These are phyloP conservation scores for Heliocidaris erythrogramma DNA, from an alignment of 35 echinoderm and acorn worm species.

Conservation along the genomic window DNA sequence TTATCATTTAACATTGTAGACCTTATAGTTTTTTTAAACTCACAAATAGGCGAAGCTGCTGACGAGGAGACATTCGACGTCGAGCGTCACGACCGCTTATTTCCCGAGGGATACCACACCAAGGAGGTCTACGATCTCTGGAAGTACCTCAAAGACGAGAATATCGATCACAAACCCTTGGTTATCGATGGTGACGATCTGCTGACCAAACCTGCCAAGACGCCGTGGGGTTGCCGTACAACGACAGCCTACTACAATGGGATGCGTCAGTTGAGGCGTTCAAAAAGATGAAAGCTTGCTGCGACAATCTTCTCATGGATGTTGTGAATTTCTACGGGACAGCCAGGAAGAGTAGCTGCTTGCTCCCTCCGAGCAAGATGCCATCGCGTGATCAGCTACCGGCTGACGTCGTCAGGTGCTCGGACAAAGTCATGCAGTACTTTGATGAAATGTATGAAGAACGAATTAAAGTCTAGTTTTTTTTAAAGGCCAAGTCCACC, in stretches of 20 bases:
- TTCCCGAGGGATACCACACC: too few relatives aligned
- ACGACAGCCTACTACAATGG: conserved; percentile 55
- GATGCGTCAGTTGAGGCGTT: not conserved
- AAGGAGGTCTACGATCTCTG: too few relatives aligned
- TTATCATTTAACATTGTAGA: too few relatives aligned
- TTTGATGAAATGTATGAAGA: not conserved
- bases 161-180: too few relatives aligned
- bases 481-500: too few relatives aligned
- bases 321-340: not conserved
- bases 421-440: not conserved
- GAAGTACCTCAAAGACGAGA: too few relatives aligned
- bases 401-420: not conserved
- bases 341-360: conserved; percentile 24
- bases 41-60: too few relatives aligned
- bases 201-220: conserved; percentile 41
- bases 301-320: not conserved
- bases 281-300: not conserved
- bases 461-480: not conserved
- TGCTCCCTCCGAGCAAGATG: not conserved
- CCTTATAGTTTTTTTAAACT: too few relatives aligned
- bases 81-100: too few relatives aligned
- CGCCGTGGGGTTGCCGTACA: conserved; percentile 57
- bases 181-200: conserved; percentile 59
- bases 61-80: too few relatives aligned
- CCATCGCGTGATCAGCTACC: not conserved